Conservation (phyloP, 2,113 vertebrate species). For the Epinephelus cyanopodus region DNA sequence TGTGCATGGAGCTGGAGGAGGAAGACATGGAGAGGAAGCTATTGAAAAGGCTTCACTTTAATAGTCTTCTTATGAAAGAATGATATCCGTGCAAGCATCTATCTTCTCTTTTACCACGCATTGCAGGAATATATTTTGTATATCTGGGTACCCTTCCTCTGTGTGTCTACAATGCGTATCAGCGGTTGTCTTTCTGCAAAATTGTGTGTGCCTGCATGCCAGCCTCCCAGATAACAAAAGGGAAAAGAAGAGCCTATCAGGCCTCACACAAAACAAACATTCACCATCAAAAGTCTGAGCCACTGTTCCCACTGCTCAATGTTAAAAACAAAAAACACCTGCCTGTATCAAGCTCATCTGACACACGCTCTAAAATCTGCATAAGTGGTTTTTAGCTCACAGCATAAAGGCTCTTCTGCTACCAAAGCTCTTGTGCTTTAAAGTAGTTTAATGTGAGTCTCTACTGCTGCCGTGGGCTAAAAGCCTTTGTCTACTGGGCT, state of each 20-base stretch:
- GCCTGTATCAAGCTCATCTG: neutral
- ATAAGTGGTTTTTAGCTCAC: constrained; percentile 39
- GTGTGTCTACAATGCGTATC: neutral
- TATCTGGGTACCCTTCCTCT: neutral
- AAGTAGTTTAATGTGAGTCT: constrained; percentile 56
- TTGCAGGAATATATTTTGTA: neutral
- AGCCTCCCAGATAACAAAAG: constrained; percentile 2
- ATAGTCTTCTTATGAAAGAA: constrained; percentile 36
- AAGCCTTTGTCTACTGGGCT: constrained; percentile 50
- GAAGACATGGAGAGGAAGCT: constrained; percentile 23
- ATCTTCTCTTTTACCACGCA: neutral
- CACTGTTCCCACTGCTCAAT: neutral
- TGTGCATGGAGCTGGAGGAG: constrained; percentile 33
- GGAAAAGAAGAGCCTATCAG: neutral
- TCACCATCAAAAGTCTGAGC: neutral
- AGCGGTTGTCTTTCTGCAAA: neutral
- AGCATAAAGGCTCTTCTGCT: constrained; percentile 7
- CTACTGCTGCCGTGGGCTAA: constrained; percentile 30
- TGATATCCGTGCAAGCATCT: constrained; percentile 3
- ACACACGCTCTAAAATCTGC: constrained; percentile 29
- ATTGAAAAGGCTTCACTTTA: constrained; percentile 18
- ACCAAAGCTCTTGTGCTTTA: constrained; percentile 26
- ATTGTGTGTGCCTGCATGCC: neutral
- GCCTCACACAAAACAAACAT: constrained; percentile 1
- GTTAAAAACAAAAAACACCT: constrained; percentile 28